These are phyloP conservation scores for Gasterosteus nipponicus DNA, from an alignment of 2,113 vertebrate genomes.

Conservation along the genomic window DNA sequence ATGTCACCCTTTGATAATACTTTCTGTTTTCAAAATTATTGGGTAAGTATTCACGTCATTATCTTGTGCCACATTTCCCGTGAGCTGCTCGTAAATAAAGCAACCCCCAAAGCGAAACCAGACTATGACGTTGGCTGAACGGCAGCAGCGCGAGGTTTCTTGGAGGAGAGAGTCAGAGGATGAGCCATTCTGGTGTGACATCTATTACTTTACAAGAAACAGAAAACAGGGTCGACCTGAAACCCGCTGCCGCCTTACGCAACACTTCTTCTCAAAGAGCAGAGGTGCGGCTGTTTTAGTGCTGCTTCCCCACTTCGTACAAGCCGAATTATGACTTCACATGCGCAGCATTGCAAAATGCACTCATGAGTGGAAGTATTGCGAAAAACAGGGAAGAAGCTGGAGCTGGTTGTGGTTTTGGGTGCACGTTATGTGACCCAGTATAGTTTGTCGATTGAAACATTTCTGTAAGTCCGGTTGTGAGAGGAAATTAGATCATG, in stretches of 20 bases:
- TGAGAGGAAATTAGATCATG: conserved; percentile 55
- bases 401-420: conserved; percentile 24
- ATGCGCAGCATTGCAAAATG: conserved; percentile 25
- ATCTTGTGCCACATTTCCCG: conserved; percentile 39
- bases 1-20: background rate
- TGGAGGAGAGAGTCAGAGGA: conserved; percentile 7
- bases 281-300: background rate
- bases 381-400: conserved; percentile 5
- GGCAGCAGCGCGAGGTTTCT: background rate
- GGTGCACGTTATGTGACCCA: background rate
- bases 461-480: conserved; percentile 17
- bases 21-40: conserved; percentile 18
- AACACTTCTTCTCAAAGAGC: conserved; percentile 61
- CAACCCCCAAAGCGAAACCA: conserved; percentile 37
- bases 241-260: conserved; percentile 35
- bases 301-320: conserved; percentile 1
- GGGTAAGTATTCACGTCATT: background rate
- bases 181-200: background rate
- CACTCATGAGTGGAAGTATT: background rate
- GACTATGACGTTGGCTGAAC: conserved; percentile 25
- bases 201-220: conserved; percentile 56
- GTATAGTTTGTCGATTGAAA: conserved; percentile 10
- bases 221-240: conserved; percentile 23
- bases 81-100: conserved; percentile 15
- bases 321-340: conserved; percentile 24